Evolutionary conservation across 2,888 invertebrate species (phyloP), one percentile per base, ranked within the genome.

Genomic region (Alitta virens): DNA sequence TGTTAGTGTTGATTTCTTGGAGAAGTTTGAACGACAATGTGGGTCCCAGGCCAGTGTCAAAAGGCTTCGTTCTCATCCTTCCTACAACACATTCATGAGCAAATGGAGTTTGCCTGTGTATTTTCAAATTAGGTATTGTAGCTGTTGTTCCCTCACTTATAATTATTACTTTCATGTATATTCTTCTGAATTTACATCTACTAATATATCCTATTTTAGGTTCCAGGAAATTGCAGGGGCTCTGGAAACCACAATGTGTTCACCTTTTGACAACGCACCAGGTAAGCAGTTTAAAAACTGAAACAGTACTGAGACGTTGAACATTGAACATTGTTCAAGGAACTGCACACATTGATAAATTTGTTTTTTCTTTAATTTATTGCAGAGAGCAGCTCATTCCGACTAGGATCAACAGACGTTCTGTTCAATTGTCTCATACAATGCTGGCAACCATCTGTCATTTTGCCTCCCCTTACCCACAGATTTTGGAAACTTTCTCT

Each of bases 41-140:
- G 82, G 84, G 40, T 84, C 83, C 57, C 82, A 86, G 62, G 87
- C 87, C 54, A 86, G 87, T 66, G 84, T 86, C 0, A 84, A 85
- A 65, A 76, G 86, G 25, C 85, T 93, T 60, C 85, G 87, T 68
- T 83, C 85, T 59, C 88, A 91, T 75, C 81, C 86, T 1, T 88
- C 90, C 68, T 93, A 91, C 76, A 88, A 88, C 74, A 88, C 87
- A 67, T 92, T 94, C 77, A 87, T 92, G 71, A 88, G 88, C 68
- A 88, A 91, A 72, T 97, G 95, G 91, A 96, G 95, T 83, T 85
- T 96, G 56, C 91, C 94, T 14, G 94, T 97, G n/a, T 97, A 97
- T 83, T 96, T 93, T 81, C 95, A 96, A 84, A 91, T 94, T 71
- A 87, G 86, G 85, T 85, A 70, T n/a, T n/a, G n/a, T n/a, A 63